Evolutionary conservation across 2,888 invertebrate genomes (phyloP).

Genomic region (Cataglyphis albicans): DNA sequence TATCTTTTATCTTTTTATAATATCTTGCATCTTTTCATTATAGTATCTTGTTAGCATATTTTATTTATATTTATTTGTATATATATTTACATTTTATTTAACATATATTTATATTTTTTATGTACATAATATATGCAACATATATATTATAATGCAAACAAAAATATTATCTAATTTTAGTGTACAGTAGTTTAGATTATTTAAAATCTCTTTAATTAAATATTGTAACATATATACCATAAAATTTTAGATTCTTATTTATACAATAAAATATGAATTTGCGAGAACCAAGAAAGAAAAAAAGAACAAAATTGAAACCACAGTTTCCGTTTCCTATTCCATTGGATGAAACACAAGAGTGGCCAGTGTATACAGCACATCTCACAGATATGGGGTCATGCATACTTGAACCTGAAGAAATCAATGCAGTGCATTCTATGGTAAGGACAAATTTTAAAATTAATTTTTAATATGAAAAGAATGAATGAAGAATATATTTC

Average conservation of each 20-base stretch:
- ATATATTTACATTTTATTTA: background rate
- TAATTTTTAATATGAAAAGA: background rate
- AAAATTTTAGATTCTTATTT: background rate
- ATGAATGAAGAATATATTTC: constrained; percentile 15
- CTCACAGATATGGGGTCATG: constrained; percentile 91
- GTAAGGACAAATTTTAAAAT: constrained; percentile 72
- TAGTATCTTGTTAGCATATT: too few relatives aligned
- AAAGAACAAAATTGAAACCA: constrained; percentile 84
- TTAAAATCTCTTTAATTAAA: background rate
- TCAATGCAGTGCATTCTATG: constrained; percentile 89
- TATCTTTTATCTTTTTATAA: background rate
- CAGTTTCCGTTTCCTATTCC: constrained; percentile 85
- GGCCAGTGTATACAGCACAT: constrained; percentile 88
- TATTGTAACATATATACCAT: background rate
- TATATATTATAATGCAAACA: background rate
- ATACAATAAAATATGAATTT: constrained; percentile 85
- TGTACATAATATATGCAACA: background rate
- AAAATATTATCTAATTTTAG: background rate
- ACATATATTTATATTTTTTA: background rate
- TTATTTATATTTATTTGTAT: too few relatives aligned
- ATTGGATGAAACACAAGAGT: constrained; percentile 85
- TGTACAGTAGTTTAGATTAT: background rate
- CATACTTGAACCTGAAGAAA: constrained; percentile 88
- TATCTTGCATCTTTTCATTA: too few relatives aligned
- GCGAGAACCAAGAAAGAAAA: constrained; percentile 86